Conservation (phyloP, 2,797 vertebrate species). For the Tenualosa ilisha region DNA sequence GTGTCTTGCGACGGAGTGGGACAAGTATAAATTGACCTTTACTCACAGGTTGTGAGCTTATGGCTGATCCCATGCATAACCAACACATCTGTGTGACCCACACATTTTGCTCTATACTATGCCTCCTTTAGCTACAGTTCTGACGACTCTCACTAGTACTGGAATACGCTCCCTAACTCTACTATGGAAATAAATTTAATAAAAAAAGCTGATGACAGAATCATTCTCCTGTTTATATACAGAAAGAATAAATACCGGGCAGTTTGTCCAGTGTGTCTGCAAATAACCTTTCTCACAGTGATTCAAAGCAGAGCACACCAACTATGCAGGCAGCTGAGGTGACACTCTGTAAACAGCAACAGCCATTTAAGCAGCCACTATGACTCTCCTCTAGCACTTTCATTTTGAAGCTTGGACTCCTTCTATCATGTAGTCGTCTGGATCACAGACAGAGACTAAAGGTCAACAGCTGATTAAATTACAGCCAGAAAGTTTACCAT, state of each 20-base stretch:
- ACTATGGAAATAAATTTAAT: not conserved
- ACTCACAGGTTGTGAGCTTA: not conserved
- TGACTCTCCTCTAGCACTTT: not conserved
- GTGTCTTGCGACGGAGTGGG: too few relatives aligned
- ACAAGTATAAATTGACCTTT: too few relatives aligned
- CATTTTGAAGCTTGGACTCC: not conserved
- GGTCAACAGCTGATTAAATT: slow-evolving; percentile 18
- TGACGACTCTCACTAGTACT: not conserved
- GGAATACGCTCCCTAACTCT: not conserved
- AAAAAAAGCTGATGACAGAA: not conserved
- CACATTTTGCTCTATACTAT: not conserved
- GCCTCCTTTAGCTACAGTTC: not conserved
- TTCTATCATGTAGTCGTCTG: not conserved
- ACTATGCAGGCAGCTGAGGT: not conserved
- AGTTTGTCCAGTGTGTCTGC: not conserved
- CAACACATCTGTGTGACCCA: not conserved
- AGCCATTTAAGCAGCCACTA: not conserved
- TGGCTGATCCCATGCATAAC: not conserved
- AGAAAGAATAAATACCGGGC: not conserved
- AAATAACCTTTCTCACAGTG: not conserved
- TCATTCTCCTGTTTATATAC: not conserved
- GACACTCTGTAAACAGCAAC: not conserved
- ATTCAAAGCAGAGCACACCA: not conserved
- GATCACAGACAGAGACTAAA: slow-evolving; percentile 7
- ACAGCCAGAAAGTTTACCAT: not conserved